Conservation (phyloP, 2,113 vertebrate species). For the Paradisaea rubra region DNA sequence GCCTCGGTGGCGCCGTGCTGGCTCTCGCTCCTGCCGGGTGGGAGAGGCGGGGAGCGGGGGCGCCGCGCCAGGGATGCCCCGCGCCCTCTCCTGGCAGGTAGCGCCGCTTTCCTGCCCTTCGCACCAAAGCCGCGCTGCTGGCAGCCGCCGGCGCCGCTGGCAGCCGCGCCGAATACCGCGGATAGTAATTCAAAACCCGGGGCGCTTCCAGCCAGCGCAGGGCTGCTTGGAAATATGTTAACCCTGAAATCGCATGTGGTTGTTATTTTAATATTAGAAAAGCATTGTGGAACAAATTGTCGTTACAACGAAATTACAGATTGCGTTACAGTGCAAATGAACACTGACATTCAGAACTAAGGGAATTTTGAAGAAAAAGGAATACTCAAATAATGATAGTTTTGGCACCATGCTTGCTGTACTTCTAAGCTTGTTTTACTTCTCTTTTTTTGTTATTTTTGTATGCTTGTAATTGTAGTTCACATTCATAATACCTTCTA, state of each 20-base stretch:
- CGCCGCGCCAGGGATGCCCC: neutral
- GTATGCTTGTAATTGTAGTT: neutral
- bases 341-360: neutral
- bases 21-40: neutral
- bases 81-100: conserved; percentile 10
- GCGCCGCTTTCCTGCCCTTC: neutral
- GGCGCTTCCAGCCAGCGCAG: neutral
- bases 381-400: neutral
- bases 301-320: neutral
- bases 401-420: neutral
- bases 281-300: neutral
- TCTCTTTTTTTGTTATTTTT: neutral
- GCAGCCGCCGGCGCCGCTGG: neutral
- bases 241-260: conserved; percentile 8
- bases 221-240: neutral
- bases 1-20: neutral
- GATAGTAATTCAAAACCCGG: conserved; percentile 10
- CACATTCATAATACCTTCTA: neutral
- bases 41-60: neutral
- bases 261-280: neutral
- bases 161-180: neutral
- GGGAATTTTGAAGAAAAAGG: neutral
- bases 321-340: neutral
- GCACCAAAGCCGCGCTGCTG: neutral
- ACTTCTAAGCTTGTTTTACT: neutral